Evolutionary conservation across 1,140 invertebrate species (phyloP), one percentile per base, ranked within the genome.

Genomic region (Neodiprion fabricii): DNA sequence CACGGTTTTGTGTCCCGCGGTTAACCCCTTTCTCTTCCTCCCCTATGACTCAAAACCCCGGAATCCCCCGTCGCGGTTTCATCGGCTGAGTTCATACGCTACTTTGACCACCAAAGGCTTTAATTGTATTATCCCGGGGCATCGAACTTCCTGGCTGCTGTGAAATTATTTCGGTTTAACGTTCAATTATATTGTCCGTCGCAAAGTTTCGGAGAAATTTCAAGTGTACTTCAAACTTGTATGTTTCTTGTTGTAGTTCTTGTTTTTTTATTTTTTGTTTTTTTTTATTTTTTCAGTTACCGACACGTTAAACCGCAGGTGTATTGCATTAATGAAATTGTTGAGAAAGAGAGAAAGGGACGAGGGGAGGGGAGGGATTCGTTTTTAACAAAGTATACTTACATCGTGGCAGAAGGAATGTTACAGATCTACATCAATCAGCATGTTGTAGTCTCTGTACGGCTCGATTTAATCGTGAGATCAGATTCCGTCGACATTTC

Each of bases 121-220:
- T 17, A 61, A 61, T 61, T 61, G 53, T 61, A 61, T 61, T 61
- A 61, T 61, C 53, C 53, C 53, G 53, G 53, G 53, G 53, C 53
- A 17, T 61, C 53, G 53, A 61, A 9, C n/a, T 61, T 17, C 53
- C 1, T 40, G 28, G 28, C 53, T 0, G n/a, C 53, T 21, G 17
- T 21, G 9, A 17, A 14, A 61, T 61, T 61, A 61, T 17, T 12
- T 17, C 53, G 11, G 53, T 61, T 61, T 9, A 17, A 61, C 53
- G 53, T 61, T 61, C 53, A 61, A 61, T 61, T 61, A 40, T 40
- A 61, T 61, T 61, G 53, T 61, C 28, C 1, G 1, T 2, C 11
- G 53, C 8, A 61, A 12, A 61, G 53, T 17, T 61, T 7, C n/a
- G 9, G 11, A 17, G 53, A 4, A 12, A 17, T 61, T 61, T 61